Percentiles rank a stretch among this genome's conserved stretches.
Evolutionary conservation across 2,113 vertebrate genomes (phyloP).

Genomic region (Rana temporaria): DNA sequence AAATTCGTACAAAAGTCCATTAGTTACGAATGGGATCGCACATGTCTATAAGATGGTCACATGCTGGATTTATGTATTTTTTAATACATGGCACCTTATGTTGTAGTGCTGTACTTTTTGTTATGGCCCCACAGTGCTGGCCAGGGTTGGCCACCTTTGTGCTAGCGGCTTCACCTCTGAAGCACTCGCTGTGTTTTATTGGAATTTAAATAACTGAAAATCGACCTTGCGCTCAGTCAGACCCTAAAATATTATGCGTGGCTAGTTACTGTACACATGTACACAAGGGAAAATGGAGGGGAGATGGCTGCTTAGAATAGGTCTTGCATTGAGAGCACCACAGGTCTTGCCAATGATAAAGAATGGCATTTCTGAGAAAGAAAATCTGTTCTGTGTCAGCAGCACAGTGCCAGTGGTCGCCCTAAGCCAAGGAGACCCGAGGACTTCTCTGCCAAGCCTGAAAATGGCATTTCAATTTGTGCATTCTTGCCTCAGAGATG

Average conservation of each 20-base stretch:
- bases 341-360: constrained; percentile 56
- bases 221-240: background rate
- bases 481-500: constrained; percentile 67
- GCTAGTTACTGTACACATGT: too few relatives aligned
- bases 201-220: background rate
- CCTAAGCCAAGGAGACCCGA: constrained; percentile 60
- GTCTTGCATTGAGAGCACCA: constrained; percentile 60
- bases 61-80: too few relatives aligned
- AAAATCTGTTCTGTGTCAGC: constrained; percentile 62
- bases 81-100: too few relatives aligned
- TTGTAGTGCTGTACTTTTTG: too few relatives aligned
- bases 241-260: constrained; percentile 23
- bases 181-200: too few relatives aligned
- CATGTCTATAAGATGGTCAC: too few relatives aligned
- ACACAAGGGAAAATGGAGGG: constrained; percentile 31
- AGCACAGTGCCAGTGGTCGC: constrained; percentile 56
- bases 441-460: constrained; percentile 61
- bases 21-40: too few relatives aligned
- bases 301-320: constrained; percentile 57
- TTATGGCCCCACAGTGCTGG: too few relatives aligned
- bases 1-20: too few relatives aligned
- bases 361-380: constrained; percentile 63
- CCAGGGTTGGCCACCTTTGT: too few relatives aligned
- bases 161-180: too few relatives aligned
- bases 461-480: constrained; percentile 68